A percentile compares a stretch with the other conserved stretches of the same genome.
Evolutionary conservation across 2,113 vertebrate species (phyloP).

Genomic region (Siniperca chuatsi): DNA sequence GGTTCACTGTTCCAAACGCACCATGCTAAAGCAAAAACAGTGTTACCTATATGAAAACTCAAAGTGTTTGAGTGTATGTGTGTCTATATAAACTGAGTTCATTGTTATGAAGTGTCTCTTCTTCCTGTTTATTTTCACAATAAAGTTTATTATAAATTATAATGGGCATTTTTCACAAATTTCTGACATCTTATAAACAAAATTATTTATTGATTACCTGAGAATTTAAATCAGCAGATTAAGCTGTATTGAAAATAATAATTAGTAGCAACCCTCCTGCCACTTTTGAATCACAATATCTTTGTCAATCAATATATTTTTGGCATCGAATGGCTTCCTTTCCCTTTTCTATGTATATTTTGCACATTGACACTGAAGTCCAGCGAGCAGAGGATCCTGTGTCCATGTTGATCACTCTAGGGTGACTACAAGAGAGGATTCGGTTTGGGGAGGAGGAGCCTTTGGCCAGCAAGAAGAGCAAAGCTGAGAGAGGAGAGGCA

Average conservation of each 20-base stretch:
- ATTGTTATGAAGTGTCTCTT: too few relatives aligned
- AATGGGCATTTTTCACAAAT: not conserved
- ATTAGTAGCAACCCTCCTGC: not conserved
- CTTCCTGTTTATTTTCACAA: too few relatives aligned
- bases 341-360: not conserved
- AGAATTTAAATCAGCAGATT: not conserved
- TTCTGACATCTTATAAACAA: not conserved
- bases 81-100: too few relatives aligned
- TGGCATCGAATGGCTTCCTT: not conserved
- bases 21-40: not conserved
- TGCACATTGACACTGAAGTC: not conserved
- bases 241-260: not conserved
- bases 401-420: conserved; percentile 52
- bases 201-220: not conserved
- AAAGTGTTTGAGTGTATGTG: too few relatives aligned
- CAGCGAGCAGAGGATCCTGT: not conserved
- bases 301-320: not conserved
- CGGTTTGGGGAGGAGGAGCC: conserved; percentile 29
- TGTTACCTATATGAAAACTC: not conserved
- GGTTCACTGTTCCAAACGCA: not conserved
- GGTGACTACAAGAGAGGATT: conserved; percentile 39
- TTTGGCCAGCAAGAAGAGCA: conserved; percentile 37
- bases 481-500: not conserved
- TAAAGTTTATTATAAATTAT: not conserved
- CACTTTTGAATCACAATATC: not conserved